Evolutionary conservation across 2,888 invertebrate species (phyloP), one percentile per base, ranked within the genome.

Genomic region (Rotaria magnacalcarata): DNA sequence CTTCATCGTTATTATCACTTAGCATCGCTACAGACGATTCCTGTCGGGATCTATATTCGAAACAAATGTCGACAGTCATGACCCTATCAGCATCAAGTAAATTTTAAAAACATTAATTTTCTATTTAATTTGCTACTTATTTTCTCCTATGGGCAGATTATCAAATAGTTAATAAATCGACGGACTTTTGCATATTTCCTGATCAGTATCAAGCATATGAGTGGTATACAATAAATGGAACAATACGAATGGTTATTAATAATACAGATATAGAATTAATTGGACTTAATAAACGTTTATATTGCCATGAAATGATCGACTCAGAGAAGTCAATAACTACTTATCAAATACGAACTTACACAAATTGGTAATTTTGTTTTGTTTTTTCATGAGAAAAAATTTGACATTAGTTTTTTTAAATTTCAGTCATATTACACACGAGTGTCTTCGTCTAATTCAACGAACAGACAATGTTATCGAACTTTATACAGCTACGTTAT

Each of bases 41-140:
- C 47, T 80, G 80, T 43, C 43, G 6, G 10, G 80, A 80, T 47
- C 0, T 47, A 47, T 80, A 43, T 47, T 47, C 43, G 16, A 80
- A 47, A 47, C 80, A 80, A n/a, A 47, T 80, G n/a, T 21, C 80
- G 11, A 80, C 80, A 19, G n/a, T 80, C 2, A 80, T 80, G n/a
- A 47, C 21, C 24, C 24, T 80, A 2, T 47, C 80, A 80, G 2
- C 43, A 24, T 34, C 34, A 67, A 34, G 67, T 67, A 27, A 67
- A 19, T 1, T 16, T 67, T 34, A 10, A 1, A 11, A 3, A 52
- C 11, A 52, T 21, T 21, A 54, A 6, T 21, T 54, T 54, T 21
- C 3, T 21, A 21, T 21, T 52, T 52, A 52, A 11, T 52, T 11
- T 16, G 3, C 4, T 52, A 4, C 6, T 52, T 52, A 1, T 52